Evolutionary conservation across 2,888 invertebrate genomes (phyloP).

Genomic region (Cremastobaeus sp.): DNA sequence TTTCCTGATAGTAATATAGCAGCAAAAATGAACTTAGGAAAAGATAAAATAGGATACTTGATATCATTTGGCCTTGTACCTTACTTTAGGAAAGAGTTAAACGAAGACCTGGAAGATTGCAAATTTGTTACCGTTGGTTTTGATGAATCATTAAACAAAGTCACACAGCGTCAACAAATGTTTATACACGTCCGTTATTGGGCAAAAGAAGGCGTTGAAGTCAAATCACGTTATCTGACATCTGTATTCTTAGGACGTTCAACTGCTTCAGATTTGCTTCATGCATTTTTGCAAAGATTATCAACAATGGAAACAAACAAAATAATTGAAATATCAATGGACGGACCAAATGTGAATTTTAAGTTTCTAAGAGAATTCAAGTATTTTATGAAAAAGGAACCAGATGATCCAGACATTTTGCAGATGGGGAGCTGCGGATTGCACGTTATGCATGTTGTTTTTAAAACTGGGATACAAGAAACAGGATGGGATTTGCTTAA

Average conservation of each 20-base stretch:
- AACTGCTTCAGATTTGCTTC: constrained; percentile 11
- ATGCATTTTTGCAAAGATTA: constrained; percentile 4
- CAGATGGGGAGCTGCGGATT: constrained; percentile 8
- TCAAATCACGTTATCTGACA: constrained; percentile 61
- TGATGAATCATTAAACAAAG: no score
- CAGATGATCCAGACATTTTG: neutral
- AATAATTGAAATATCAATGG: constrained; percentile 30
- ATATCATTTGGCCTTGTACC: no score
- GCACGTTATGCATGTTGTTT: neutral
- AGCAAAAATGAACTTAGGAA: no score
- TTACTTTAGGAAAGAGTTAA: no score
- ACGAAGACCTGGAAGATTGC: no score
- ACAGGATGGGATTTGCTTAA: neutral
- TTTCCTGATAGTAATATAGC: no score
- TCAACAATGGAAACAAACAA: constrained; percentile 2
- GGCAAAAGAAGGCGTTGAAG: constrained; percentile 49
- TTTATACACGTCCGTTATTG: constrained; percentile 64
- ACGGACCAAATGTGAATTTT: no score
- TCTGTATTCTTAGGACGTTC: constrained; percentile 58
- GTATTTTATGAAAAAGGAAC: neutral
- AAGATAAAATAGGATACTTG: no score
- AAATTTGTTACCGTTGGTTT: no score
- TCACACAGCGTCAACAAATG: no score
- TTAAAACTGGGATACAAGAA: neutral
- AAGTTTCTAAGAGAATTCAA: neutral